Conservation (phyloP, 23 tunicate species). For the Phallusia fumigata region DNA sequence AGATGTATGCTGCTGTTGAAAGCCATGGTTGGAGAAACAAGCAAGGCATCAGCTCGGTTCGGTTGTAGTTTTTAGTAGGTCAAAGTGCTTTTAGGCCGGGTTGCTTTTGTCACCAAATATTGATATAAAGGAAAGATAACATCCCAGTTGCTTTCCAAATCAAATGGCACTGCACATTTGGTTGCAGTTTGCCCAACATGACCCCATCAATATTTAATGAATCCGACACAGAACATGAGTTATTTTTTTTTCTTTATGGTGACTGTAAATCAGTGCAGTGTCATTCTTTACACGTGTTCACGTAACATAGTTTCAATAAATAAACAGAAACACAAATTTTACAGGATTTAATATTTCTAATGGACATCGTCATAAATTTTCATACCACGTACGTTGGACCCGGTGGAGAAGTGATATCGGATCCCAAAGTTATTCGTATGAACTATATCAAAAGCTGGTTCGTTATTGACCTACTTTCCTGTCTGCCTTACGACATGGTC, state of each 20-base stretch:
- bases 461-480: constrained; percentile 85
- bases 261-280: constrained; percentile 1
- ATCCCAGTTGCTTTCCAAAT: not conserved
- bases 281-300: not conserved
- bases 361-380: constrained; percentile 86
- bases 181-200: not conserved
- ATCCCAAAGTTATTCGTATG: constrained; percentile 96
- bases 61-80: too few species aligned
- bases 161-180: not conserved
- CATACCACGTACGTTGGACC: constrained; percentile 93
- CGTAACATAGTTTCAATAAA: not conserved
- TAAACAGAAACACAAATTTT: too few species aligned
- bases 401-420: constrained; percentile 98
- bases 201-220: not conserved
- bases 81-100: not conserved
- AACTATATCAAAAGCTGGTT: constrained; percentile 97
- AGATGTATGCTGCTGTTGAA: too few species aligned
- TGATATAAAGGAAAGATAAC: not conserved
- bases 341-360: constrained; percentile 87
- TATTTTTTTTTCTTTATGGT: not conserved
- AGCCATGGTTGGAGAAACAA: too few species aligned
- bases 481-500: constrained; percentile 94
- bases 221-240: not conserved
- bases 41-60: too few species aligned
- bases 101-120: not conserved